These are phyloP conservation scores for Trididemnum nubilum DNA, from an alignment of 23 tunicate genomes.

Conservation along the genomic window DNA sequence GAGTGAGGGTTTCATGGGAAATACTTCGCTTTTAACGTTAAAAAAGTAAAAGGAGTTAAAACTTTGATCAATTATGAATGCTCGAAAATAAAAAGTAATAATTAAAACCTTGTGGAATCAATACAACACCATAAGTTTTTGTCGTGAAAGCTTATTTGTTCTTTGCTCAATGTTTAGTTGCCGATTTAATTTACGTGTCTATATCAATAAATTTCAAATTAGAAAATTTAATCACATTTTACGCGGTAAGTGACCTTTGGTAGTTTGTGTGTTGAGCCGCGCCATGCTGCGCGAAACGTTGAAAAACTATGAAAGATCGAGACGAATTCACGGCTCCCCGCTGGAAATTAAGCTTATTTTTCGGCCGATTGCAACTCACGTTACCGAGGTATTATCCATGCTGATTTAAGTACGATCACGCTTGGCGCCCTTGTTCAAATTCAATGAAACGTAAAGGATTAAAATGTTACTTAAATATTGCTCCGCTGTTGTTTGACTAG, in stretches of 20 bases:
- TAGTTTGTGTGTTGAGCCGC: background rate
- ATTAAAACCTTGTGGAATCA: too few species aligned
- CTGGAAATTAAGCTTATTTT: conserved; percentile 28
- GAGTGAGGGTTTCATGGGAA: too few species aligned
- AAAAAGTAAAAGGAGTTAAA: too few species aligned
- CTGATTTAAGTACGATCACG: background rate
- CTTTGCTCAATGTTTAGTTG: too few species aligned
- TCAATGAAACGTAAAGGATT: background rate
- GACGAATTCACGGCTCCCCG: conserved; percentile 30
- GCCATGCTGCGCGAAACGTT: background rate
- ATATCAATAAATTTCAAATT: too few species aligned
- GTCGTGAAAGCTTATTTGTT: too few species aligned
- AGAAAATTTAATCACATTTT: background rate
- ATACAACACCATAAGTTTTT: too few species aligned
- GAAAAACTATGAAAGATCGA: conserved; percentile 4
- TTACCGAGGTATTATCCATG: conserved; percentile 40
- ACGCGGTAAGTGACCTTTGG: background rate
- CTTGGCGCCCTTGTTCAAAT: background rate
- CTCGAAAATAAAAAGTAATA: too few species aligned
- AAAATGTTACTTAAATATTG: background rate
- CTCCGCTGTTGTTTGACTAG: too few species aligned
- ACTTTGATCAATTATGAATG: too few species aligned
- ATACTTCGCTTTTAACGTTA: too few species aligned
- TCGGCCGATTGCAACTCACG: conserved; percentile 30
- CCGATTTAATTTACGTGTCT: too few species aligned